phyloP scores from a whole-genome alignment of 2,113 vertebrate genomes.

The Psettodes erumei region DNA sequence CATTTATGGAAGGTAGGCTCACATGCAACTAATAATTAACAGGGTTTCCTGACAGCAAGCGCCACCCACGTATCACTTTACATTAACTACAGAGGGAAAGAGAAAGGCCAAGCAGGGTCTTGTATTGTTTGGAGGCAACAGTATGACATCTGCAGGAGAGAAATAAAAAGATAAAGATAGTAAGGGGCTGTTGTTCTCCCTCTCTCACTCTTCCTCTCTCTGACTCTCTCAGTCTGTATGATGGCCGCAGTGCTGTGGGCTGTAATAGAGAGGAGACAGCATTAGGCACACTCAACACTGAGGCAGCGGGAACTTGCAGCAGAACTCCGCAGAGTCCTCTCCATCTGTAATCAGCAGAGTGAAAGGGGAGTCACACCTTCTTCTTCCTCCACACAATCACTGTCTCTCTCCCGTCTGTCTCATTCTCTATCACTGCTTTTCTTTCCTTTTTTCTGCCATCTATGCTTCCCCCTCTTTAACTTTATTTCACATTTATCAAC shows the following conservation, averaged over 20 bases:
- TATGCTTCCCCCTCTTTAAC: not conserved
- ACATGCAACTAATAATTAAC: slow-evolving; percentile 60
- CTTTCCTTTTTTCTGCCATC: not conserved
- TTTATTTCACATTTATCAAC: slow-evolving; percentile 18
- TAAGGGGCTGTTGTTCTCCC: slow-evolving; percentile 43
- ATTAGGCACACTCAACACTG: slow-evolving; percentile 76
- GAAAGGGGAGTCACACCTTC: slow-evolving; percentile 76
- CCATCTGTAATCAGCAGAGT: slow-evolving; percentile 74
- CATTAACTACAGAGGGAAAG: slow-evolving; percentile 26
- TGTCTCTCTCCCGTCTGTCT: slow-evolving; percentile 22
- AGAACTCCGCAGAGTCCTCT: slow-evolving; percentile 76
- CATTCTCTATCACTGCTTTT: slow-evolving; percentile 18
- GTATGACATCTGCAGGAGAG: slow-evolving; percentile 55
- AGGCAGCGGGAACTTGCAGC: slow-evolving; percentile 76
- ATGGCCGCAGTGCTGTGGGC: slow-evolving; percentile 41
- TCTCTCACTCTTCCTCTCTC: not conserved
- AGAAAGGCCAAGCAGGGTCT: slow-evolving; percentile 27
- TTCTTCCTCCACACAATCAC: slow-evolving; percentile 60
- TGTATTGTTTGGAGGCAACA: slow-evolving; percentile 46
- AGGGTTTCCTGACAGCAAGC: slow-evolving; percentile 44
- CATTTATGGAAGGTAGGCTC: slow-evolving; percentile 22
- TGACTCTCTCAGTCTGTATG: not conserved
- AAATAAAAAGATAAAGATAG: slow-evolving; percentile 65
- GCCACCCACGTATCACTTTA: slow-evolving; percentile 50
- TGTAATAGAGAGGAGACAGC: slow-evolving; percentile 74